These are phyloP conservation scores for Autographa pulchrina DNA, from an alignment of 2,888 invertebrate species.

Conservation along the genomic window DNA sequence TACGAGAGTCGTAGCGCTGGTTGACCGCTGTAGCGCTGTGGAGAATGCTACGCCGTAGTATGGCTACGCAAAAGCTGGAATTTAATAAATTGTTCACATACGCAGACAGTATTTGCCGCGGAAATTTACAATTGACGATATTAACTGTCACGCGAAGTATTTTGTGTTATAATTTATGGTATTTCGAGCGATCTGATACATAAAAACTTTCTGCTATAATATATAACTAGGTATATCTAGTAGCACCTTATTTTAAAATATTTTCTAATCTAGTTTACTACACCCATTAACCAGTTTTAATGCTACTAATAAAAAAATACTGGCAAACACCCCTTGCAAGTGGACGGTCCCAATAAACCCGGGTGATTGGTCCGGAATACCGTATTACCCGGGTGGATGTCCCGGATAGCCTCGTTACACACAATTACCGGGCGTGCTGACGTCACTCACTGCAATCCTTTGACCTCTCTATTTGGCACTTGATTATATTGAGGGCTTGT, in stretches of 20 bases:
- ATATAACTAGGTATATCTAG: neutral
- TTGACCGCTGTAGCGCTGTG: conserved; percentile 27
- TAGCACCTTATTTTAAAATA: neutral
- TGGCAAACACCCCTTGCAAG: conserved; percentile 56
- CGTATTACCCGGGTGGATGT: conserved; percentile 63
- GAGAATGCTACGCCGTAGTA: conserved; percentile 52
- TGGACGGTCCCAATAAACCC: conserved; percentile 66
- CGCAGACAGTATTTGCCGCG: neutral
- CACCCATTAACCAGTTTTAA: conserved; percentile 1
- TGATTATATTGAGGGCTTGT: conserved; percentile 27
- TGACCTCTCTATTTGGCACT: conserved; percentile 54
- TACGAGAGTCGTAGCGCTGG: conserved; percentile 42
- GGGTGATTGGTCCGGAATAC: conserved; percentile 60
- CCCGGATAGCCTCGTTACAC: conserved; percentile 71
- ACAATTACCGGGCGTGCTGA: conserved; percentile 74
- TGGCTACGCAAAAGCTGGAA: conserved; percentile 18
- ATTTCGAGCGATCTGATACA: too few relatives aligned
- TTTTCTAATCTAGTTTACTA: conserved; percentile 4
- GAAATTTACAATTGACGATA: neutral
- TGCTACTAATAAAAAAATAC: conserved; percentile 41
- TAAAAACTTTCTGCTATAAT: neutral
- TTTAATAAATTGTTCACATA: neutral
- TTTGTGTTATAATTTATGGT: neutral
- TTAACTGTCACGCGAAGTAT: neutral
- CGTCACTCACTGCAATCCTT: conserved; percentile 58